Percentiles rank a stretch among this genome's conserved stretches.
Conservation (phyloP, 2,888 invertebrate species). For the Craniophora ligustri region DNA sequence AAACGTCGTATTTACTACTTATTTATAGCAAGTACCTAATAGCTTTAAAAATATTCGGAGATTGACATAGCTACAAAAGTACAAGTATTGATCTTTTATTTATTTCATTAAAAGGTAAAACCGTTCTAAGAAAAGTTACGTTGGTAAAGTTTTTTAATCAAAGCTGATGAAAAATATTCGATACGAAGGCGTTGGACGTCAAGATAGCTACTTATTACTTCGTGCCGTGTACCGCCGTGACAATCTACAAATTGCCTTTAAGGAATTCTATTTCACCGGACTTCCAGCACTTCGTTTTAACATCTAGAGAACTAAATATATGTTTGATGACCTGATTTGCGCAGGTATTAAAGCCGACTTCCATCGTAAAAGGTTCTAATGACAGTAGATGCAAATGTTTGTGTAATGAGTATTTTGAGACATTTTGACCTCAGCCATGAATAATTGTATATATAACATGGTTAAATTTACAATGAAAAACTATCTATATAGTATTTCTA, state of each 20-base stretch:
- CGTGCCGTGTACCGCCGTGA: slow-evolving; percentile 21
- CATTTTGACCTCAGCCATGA: too few relatives aligned
- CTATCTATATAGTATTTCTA: too few relatives aligned
- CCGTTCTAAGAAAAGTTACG: slow-evolving; percentile 58
- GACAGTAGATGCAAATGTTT: too few relatives aligned
- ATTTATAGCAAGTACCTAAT: background rate
- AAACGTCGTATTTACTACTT: too few relatives aligned
- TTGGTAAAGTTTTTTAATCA: slow-evolving; percentile 75
- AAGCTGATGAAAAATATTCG: slow-evolving; percentile 72
- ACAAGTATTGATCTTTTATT: slow-evolving; percentile 59
- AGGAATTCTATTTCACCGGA: slow-evolving; percentile 24
- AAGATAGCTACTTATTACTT: slow-evolving; percentile 45
- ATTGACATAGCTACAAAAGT: slow-evolving; percentile 43
- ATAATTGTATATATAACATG: too few relatives aligned
- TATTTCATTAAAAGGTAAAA: slow-evolving; percentile 63
- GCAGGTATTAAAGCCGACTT: too few relatives aligned
- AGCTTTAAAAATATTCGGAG: slow-evolving; percentile 35
- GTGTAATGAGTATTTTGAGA: too few relatives aligned
- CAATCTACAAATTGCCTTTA: slow-evolving; percentile 40
- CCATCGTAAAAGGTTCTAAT: too few relatives aligned
- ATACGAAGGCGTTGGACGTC: slow-evolving; percentile 47
- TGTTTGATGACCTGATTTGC: too few relatives aligned
- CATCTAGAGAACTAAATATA: background rate
- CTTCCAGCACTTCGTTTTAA: slow-evolving; percentile 6
- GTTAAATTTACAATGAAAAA: too few relatives aligned